These are phyloP conservation scores for Terrapene triunguis DNA, from an alignment of 2,113 vertebrate species.

Conservation along the genomic window DNA sequence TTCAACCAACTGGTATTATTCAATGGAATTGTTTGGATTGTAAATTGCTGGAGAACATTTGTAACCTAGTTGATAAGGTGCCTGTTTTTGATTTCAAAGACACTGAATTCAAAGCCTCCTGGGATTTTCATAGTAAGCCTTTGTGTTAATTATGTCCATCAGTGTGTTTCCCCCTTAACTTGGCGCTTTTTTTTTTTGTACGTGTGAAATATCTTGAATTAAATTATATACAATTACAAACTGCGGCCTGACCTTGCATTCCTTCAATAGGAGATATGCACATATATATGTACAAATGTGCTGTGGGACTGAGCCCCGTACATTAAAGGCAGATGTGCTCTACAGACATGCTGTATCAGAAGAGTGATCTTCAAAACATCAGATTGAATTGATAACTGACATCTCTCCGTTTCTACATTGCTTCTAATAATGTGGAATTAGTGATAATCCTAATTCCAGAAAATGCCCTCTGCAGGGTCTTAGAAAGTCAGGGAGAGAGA, in stretches of 20 bases:
- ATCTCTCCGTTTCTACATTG: background rate
- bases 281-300: too few species aligned
- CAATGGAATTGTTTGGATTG: background rate
- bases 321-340: background rate
- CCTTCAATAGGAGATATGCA: background rate
- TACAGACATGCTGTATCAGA: rapidly evolving
- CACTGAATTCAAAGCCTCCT: background rate
- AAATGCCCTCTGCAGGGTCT: background rate
- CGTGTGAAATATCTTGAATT: background rate
- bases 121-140: background rate
- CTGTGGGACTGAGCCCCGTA: background rate
- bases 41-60: background rate
- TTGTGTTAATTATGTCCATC: background rate
- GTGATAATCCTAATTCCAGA: background rate
- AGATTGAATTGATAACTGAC: background rate
- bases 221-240: background rate
- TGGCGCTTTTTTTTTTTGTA: background rate
- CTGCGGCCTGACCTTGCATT: background rate
- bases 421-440: background rate
- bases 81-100: background rate
- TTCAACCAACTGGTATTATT: background rate
- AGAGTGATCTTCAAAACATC: background rate
- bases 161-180: background rate
- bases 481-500: background rate
- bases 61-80: background rate